Evolutionary conservation across 2,888 invertebrate genomes (phyloP), one percentile per base, ranked within the genome.

Genomic region (Diplazon laetatorius): DNA sequence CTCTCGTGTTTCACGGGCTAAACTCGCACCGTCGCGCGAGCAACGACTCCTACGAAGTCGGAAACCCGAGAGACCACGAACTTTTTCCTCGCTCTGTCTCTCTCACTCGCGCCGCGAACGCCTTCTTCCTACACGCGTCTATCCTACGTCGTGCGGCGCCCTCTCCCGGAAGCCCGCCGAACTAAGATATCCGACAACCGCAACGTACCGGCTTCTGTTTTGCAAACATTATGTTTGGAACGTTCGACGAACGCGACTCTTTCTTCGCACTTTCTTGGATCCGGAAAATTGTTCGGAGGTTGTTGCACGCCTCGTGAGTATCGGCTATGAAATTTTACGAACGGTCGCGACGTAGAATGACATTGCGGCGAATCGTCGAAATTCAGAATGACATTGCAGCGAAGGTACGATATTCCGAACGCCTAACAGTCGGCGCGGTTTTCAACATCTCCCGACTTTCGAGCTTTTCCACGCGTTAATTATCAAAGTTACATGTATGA

Each of bases 221-320:
- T 6, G n/a, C n/a, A n/a, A n/a, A n/a, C 30, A 22, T 30, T 16
- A 12, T 20, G 39, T 59, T 20, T 12, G 18, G 35, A 4, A 2
- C 42, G 55, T 44, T 68, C 55, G 16, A 16, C 68, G 68, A 30
- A 35, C 71, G 52, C 60, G n/a, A n/a, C n/a, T n/a, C 71, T 71
- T 76, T 71, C 76, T 60, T 59, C 35, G 42, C 65, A 52, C 76
- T 76, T 70, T 70, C 70, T 76, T 42, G 16, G 65, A 39, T 65
- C 59, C 20, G 60, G 71, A 52, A 71, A 76, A 71, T 76, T 66
- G 52, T 66, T 76, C 44, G 50, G 59, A 63, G 65, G 52, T 60
- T 44, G 71, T 25, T 60, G 71, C 76, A 76, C 60, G 71, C 76
- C n/a, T n/a, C n/a, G n/a, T n/a, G n/a, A n/a, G n/a, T n/a, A n/a